Percentiles rank a stretch among this genome's conserved stretches.
phyloP scores from a whole-genome alignment of 1,140 invertebrate species.

The Ceratosolen solmsi region DNA sequence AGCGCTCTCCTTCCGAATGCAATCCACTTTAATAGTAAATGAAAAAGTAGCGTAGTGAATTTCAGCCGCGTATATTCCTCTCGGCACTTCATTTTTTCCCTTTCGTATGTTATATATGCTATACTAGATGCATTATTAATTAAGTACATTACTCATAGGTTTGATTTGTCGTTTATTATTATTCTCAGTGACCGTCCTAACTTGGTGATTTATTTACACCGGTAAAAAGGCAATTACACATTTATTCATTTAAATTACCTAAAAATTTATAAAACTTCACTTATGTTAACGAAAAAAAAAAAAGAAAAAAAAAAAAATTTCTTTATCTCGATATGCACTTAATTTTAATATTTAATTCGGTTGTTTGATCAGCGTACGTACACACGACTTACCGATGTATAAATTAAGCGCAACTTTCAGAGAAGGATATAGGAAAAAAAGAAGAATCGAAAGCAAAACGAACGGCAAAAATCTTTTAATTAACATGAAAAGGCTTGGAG shows the following conservation, averaged over 20 bases:
- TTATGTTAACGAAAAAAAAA: no score
- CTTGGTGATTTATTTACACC: no score
- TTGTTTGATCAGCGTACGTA: background rate
- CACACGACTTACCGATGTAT: background rate
- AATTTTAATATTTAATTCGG: slow-evolving; percentile 1
- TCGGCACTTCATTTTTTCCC: background rate
- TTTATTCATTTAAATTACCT: no score
- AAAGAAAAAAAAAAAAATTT: no score
- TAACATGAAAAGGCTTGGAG: slow-evolving; percentile 35
- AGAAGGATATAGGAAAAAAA: background rate
- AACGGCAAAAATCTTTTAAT: background rate
- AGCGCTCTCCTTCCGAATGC: background rate
- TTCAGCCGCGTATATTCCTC: background rate
- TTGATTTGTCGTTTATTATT: no score
- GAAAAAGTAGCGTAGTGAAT: slow-evolving; percentile 2
- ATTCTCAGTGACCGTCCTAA: no score
- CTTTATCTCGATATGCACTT: no score
- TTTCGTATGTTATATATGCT: background rate
- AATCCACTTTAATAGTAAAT: slow-evolving; percentile 30
- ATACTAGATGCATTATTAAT: background rate
- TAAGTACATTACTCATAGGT: background rate
- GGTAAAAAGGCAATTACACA: no score
- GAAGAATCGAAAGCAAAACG: no score
- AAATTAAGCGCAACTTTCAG: slow-evolving; percentile 14
- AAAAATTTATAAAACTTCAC: no score